These are phyloP conservation scores for Amorpha juglandis DNA, from an alignment of 2,888 invertebrate genomes.

Conservation along the genomic window DNA sequence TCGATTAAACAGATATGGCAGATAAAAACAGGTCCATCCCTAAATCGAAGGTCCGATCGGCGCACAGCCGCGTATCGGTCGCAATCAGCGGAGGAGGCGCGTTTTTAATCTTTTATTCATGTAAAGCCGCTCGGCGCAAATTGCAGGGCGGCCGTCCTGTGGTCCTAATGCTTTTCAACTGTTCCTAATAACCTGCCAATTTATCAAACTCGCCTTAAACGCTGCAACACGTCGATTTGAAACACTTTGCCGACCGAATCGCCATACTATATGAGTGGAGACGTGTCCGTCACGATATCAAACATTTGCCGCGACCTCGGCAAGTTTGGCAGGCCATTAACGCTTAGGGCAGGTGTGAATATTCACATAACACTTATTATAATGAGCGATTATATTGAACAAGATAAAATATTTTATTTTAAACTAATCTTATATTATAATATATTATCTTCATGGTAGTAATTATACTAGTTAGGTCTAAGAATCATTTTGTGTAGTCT, in stretches of 20 bases:
- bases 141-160: constrained; percentile 81
- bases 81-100: constrained; percentile 68
- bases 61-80: constrained; percentile 62
- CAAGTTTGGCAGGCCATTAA: constrained; percentile 35
- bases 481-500: no score
- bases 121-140: constrained; percentile 72
- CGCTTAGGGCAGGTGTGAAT: constrained; percentile 37
- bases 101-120: constrained; percentile 80
- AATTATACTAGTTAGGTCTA: no score
- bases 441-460: no score
- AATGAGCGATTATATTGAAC: neutral
- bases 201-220: constrained; percentile 78
- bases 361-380: constrained; percentile 25
- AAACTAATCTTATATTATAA: no score
- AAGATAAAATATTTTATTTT: neutral
- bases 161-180: constrained; percentile 83
- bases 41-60: constrained; percentile 58
- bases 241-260: constrained; percentile 56
- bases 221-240: constrained; percentile 54
- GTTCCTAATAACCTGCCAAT: constrained; percentile 84
- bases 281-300: constrained; percentile 42
- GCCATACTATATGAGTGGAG: constrained; percentile 5
- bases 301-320: constrained; percentile 11
- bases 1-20: constrained; percentile 37
- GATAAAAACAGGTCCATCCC: constrained; percentile 43